Evolutionary conservation across 1,140 invertebrate genomes (phyloP), one percentile per base, ranked within the genome.

Genomic region (Heterodera schachtii): DNA sequence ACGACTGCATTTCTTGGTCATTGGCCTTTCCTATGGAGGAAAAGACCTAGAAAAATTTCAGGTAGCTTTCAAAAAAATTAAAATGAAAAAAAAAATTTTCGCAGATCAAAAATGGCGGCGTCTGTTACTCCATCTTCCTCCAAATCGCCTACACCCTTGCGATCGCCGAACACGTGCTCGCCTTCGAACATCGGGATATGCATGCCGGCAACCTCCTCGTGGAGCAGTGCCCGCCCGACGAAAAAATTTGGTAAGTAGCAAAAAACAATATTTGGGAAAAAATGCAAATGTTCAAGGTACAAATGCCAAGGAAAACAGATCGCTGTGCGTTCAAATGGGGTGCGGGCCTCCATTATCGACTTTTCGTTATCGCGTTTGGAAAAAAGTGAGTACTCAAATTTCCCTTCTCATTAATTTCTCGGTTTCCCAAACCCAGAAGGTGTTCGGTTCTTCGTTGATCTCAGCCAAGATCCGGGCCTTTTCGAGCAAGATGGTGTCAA

Each of bases 61-160:
- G 66, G 46, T 13, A 13, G 44, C 19, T 19, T 4, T 79, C n/a
- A 80, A 8, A 11, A 19, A 43, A 60, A 7, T n/a, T n/a, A n/a
- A 5, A 16, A 41, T 79, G n/a, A 5, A 19, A 43, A 41, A 4
- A 41, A 47, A n/a, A n/a, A n/a, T n/a, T 67, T 81, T 80, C n/a
- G 43, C 44, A 49, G 81, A 43, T 75, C 5, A 31, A 11, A 43
- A 83, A 74, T 57, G 31, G 47, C 13, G 57, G 69, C 9, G 79
- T 82, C 44, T 73, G 80, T 31, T 82, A 82, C 82, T 82, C 81
- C 11, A 82, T 82, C 21, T 82, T 82, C n/a, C 82, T 60, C 16
- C 81, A 82, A 82, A 21, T 82, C 2, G 81, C 81, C 0, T 31
- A 82, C 2, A 60, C 69, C 13, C 44, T 82, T 1, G 70, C 73